Evolutionary conservation across 2,888 invertebrate species (phyloP), one percentile per base, ranked within the genome.

Genomic region (Plebejus argus): DNA sequence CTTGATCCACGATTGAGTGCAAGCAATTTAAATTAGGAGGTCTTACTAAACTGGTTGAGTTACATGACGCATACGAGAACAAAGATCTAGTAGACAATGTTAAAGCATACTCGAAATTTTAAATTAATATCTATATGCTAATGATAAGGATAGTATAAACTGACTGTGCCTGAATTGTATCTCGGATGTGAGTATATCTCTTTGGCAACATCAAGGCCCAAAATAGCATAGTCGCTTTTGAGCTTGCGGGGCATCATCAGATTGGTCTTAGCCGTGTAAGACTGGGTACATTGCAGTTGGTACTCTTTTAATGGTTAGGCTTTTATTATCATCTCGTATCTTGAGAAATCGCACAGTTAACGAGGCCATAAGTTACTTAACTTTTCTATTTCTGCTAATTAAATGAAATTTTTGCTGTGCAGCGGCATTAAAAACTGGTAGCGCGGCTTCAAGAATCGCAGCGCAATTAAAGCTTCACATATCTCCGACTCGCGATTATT

Each of bases 381-480:
- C 66, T 66, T 28, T 66, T 66, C 66, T 66, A 66, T 66, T 66
- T 66, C 15, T 66, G 28, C 66, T 66, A 66, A 66, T 66, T 66
- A 18, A 28, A 28, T 66, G 12, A 61, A 61, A 61, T 15, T 66
- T 33, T 66, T 33, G 28, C 28, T 33, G 33, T 45, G 72, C 45
- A 45, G 12, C 45, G 39, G 39, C 49, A 53, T 74, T 74, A 33
- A 74, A 72, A 74, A 74, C 53, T 74, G 74, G 74, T 74, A 74
- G 74, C 74, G 53, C 74, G 23, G 28, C 74, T 18, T 74, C 8
- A 74, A 74, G 74, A 74, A 74, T 49, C 28, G 74, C 74, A 53
- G 49, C 18, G 45, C 53, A 49, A 53, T 74, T 74, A 74, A 74
- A 74, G 18, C 74, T 74, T 74, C 74, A 74, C 74, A 74, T 74